Conservation (phyloP, 2,113 vertebrate genomes). For the Odobenus rosmarus region DNA sequence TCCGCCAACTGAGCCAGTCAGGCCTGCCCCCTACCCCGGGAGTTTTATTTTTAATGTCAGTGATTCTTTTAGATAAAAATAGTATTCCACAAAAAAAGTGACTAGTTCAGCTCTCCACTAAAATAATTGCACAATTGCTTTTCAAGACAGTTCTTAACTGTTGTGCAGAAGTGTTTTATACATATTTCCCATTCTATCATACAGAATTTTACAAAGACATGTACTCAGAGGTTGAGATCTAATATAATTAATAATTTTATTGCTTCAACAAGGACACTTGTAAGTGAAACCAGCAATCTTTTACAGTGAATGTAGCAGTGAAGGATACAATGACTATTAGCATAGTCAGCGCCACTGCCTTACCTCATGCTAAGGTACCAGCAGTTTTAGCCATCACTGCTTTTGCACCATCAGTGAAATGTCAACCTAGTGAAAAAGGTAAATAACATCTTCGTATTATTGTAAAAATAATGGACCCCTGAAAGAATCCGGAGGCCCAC, state of each 20-base stretch:
- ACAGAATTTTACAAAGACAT: not conserved
- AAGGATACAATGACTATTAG: not conserved
- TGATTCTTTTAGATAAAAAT: constrained; percentile 56
- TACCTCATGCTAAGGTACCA: not conserved
- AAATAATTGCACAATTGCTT: not conserved
- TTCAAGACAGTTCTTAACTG: not conserved
- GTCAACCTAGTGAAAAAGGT: not conserved
- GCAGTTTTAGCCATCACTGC: not conserved
- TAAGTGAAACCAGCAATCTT: not conserved
- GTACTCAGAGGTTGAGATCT: not conserved
- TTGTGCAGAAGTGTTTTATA: not conserved
- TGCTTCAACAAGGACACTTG: not conserved
- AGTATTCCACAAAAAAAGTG: constrained; percentile 12
- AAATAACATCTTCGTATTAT: not conserved
- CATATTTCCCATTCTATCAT: not conserved
- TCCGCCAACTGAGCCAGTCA: not conserved
- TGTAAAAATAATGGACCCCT: not conserved
- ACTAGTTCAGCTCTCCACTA: constrained; percentile 6
- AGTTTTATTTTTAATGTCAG: not conserved
- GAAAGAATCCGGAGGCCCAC: not conserved
- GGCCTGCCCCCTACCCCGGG: not conserved
- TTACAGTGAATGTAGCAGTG: not conserved
- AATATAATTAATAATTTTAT: constrained; percentile 35
- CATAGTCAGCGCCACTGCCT: not conserved
- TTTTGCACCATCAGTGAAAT: not conserved